Evolutionary conservation across 2,888 invertebrate species (phyloP), one percentile per base, ranked within the genome.

Genomic region (Eupithecia abbreviata): DNA sequence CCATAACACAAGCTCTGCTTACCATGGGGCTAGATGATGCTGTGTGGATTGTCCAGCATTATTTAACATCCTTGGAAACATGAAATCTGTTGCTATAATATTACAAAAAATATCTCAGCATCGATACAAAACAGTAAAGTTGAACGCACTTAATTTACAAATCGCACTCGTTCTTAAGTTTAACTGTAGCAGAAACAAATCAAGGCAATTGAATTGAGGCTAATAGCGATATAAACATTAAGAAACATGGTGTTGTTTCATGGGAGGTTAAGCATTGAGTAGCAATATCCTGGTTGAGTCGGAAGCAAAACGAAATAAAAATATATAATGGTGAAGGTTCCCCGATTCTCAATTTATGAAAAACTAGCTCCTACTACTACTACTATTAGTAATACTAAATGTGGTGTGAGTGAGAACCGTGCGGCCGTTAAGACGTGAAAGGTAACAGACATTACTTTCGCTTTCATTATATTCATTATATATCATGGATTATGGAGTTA

Each of bases 181-280:
- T 66, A 70, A 51, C 42, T 49, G 71, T 65, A 81, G 80, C 77
- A 65, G 72, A 77, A 77, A 87, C 86, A 87, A 88, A 87, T 89
- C 85, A 88, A 84, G 83, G 82, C 85, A 84, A 87, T 88, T 87
- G 86, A 84, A 87, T 88, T 87, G 86, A 87, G 84, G 87, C 84
- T 87, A 86, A 86, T 84, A 86, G 86, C 85, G 83, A 82, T 81
- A 83, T 86, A 84, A 80, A 77, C 74, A 77, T 81, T 82, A 86
- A 87, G 83, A 87, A 85, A 85, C 83, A 85, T 84, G 75, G 84
- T 81, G 82, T 62, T 78, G 49, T 67, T 73, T 72, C 77, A 76
- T 77, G 77, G 67, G 75, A 79, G 78, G 80, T 71, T 30, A 43
- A 42, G 4, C n/a, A 58, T 42, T 30, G 41, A 30, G 51, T 45